Evolutionary conservation across 2,113 vertebrate species (phyloP).

Genomic region (Chascanopsetta lugubris): DNA sequence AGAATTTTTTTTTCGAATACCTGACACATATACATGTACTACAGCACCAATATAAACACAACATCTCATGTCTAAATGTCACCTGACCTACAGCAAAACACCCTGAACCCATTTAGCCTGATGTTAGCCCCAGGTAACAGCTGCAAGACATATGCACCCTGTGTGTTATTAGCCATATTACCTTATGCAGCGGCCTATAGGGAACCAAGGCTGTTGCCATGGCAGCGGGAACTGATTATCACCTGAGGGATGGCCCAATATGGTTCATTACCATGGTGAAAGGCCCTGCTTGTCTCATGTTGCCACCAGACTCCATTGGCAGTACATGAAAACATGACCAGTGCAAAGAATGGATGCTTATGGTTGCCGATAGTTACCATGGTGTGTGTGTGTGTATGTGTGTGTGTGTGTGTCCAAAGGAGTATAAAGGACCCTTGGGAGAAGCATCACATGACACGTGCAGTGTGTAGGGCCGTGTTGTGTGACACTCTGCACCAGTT

Average conservation of each 20-base stretch:
- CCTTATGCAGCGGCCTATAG: constrained; percentile 46
- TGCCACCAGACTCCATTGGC: constrained; percentile 20
- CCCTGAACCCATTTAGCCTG: background rate
- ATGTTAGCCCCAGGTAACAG: constrained; percentile 3
- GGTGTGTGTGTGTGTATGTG: background rate
- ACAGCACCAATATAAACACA: background rate
- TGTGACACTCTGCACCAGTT: too few species aligned
- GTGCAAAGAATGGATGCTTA: constrained; percentile 3
- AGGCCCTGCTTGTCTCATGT: constrained; percentile 39
- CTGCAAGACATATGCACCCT: constrained; percentile 6
- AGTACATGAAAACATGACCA: constrained; percentile 40
- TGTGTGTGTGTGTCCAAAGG: background rate
- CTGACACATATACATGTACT: too few species aligned
- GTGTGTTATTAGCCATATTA: constrained; percentile 16
- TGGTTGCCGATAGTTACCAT: constrained; percentile 19
- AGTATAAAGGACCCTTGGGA: background rate
- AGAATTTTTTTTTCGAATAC: too few species aligned
- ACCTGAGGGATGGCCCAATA: constrained; percentile 57
- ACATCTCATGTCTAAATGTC: background rate
- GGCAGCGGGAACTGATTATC: constrained; percentile 59
- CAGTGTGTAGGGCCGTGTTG: too few species aligned
- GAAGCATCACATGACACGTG: background rate
- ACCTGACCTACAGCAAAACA: background rate
- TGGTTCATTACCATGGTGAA: constrained; percentile 69
- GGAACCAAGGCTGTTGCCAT: constrained; percentile 67